Conservation (phyloP, 2,113 vertebrate genomes). For the Melanocharis versteri region DNA sequence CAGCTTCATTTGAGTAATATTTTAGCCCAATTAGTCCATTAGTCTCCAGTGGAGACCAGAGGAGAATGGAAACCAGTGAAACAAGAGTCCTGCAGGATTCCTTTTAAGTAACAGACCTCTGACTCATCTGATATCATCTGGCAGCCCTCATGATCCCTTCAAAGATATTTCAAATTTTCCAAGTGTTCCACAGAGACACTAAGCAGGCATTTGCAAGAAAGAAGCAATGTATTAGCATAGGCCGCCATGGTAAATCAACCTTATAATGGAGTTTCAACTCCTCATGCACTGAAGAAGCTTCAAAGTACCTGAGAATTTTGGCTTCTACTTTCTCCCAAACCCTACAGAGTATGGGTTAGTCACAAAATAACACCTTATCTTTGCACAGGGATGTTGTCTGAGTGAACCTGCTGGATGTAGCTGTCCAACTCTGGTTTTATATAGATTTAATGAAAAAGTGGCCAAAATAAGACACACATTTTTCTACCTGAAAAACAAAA, state of each 20-base stretch:
- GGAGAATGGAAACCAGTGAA: slow-evolving; percentile 50
- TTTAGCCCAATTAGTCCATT: slow-evolving; percentile 73
- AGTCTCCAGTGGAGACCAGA: slow-evolving; percentile 69
- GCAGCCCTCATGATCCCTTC: neutral
- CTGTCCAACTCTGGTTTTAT: neutral
- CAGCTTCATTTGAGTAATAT: slow-evolving; percentile 71
- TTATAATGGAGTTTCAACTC: neutral
- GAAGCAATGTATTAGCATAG: neutral
- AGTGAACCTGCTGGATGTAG: neutral
- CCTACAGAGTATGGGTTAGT: neutral
- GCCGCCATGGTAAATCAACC: neutral
- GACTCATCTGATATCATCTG: slow-evolving; percentile 52
- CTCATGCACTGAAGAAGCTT: neutral
- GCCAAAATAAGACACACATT: neutral
- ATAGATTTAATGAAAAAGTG: neutral
- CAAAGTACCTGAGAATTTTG: neutral
- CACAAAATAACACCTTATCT: neutral
- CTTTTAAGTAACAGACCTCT: slow-evolving; percentile 63
- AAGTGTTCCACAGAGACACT: slow-evolving; percentile 16
- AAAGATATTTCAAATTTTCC: slow-evolving; percentile 26
- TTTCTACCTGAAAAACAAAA: neutral
- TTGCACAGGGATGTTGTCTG: neutral
- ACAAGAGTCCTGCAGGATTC: slow-evolving; percentile 47
- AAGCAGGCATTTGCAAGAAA: slow-evolving; percentile 14
- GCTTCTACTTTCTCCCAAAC: neutral